Percentiles rank a stretch among this genome's conserved stretches.
phyloP scores from a whole-genome alignment of 2,797 vertebrate species.

The Malurus splendens region DNA sequence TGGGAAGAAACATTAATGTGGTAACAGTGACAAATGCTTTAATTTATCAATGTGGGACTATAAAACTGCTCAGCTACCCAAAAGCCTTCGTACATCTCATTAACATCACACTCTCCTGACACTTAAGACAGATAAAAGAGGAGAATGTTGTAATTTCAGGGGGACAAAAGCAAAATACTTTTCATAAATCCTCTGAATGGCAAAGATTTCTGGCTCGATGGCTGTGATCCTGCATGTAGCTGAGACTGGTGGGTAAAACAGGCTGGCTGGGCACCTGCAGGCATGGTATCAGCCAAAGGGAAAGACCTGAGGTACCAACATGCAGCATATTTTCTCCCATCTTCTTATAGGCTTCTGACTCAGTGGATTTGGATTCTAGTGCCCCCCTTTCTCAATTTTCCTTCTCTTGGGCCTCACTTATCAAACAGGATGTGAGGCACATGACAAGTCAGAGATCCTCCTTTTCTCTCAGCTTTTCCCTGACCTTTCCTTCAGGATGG shows the following conservation, averaged over 20 bases:
- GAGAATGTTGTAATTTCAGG: slow-evolving; percentile 9
- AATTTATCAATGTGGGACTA: slow-evolving; percentile 26
- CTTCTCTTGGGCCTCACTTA: background rate
- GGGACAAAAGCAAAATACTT: slow-evolving; percentile 18
- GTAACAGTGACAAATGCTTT: slow-evolving; percentile 30
- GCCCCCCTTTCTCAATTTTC: background rate
- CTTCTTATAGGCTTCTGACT: background rate
- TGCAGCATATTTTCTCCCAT: background rate
- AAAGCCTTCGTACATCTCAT: slow-evolving; percentile 40
- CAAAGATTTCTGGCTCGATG: background rate
- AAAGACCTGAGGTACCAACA: background rate
- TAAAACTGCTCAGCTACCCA: slow-evolving; percentile 28
- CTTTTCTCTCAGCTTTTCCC: background rate
- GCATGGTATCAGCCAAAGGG: background rate
- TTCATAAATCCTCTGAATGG: background rate
- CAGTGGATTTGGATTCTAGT: background rate
- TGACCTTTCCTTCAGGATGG: background rate
- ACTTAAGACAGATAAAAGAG: slow-evolving; percentile 7
- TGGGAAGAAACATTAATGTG: slow-evolving; percentile 12
- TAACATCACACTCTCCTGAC: background rate
- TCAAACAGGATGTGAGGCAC: background rate
- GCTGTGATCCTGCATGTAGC: background rate
- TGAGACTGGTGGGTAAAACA: background rate
- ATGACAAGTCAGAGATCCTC: background rate
- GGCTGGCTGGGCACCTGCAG: background rate